phyloP scores from a whole-genome alignment of 2,797 vertebrate species.

The Gallinago nigripennis region DNA sequence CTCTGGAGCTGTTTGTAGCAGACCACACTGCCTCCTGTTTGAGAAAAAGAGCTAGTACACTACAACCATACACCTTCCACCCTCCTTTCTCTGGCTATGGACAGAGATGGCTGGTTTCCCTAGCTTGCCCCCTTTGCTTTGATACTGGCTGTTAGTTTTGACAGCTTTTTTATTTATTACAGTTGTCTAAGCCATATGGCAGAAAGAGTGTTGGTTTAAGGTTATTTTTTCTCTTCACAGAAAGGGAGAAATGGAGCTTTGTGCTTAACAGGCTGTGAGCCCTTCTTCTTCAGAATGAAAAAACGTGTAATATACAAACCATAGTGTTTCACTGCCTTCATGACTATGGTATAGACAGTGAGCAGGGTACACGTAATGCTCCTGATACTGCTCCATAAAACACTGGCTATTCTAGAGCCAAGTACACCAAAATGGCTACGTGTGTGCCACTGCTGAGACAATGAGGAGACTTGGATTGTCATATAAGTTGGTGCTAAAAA shows the following conservation, averaged over 20 bases:
- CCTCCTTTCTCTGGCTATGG: background rate
- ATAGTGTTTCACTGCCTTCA: fast-evolving
- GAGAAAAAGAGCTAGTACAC: conserved; percentile 3
- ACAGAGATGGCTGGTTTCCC: fast-evolving
- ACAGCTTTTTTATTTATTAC: background rate
- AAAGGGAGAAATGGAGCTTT: background rate
- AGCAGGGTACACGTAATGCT: background rate
- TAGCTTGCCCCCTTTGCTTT: background rate
- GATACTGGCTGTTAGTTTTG: background rate
- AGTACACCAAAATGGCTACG: fast-evolving
- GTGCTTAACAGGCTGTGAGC: background rate
- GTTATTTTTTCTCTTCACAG: background rate
- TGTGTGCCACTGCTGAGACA: background rate
- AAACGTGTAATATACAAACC: background rate
- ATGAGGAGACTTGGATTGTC: background rate
- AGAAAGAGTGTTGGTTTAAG: background rate
- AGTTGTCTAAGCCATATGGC: background rate
- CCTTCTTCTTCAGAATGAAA: background rate
- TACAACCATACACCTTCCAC: background rate
- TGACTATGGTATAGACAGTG: background rate
- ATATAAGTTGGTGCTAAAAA: background rate
- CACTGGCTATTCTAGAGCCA: background rate
- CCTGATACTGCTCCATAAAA: background rate
- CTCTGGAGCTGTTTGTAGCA: background rate
- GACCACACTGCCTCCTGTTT: conserved; percentile 53